A percentile compares a stretch with the other conserved stretches of the same genome.
These are phyloP conservation scores for Stylophora pistillata DNA, from an alignment of 64 coral and sea anemone species.

Conservation along the genomic window DNA sequence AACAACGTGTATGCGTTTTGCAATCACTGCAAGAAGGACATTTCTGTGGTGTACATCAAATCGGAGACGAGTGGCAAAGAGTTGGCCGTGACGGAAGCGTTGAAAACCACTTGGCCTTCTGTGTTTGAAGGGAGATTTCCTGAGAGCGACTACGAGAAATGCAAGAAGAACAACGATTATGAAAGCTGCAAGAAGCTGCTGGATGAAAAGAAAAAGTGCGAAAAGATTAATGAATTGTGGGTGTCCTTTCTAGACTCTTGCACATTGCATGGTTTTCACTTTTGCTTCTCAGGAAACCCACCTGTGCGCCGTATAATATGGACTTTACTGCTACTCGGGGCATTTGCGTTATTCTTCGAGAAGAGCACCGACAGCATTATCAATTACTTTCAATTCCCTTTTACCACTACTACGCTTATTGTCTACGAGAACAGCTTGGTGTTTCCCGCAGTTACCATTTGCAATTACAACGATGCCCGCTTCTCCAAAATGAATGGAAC, in stretches of 20 bases:
- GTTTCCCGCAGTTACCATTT: conserved; percentile 79
- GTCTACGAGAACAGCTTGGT: conserved; percentile 71
- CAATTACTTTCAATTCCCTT: conserved; percentile 77
- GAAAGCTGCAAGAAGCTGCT: conserved; percentile 54
- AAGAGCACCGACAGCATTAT: conserved; percentile 80
- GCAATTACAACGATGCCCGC: conserved; percentile 85
- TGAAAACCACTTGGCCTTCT: conserved; percentile 44
- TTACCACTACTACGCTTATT: conserved; percentile 85
- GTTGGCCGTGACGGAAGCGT: conserved; percentile 30
- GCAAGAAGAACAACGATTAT: conserved; percentile 57
- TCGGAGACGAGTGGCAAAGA: conserved; percentile 63
- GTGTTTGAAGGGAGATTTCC: neutral
- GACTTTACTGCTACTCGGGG: conserved; percentile 74
- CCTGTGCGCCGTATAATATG: conserved; percentile 76
- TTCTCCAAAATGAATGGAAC: conserved; percentile 91
- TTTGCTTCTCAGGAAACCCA: conserved; percentile 80
- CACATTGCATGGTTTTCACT: conserved; percentile 88
- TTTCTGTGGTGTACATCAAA: conserved; percentile 71
- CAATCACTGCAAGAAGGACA: conserved; percentile 76
- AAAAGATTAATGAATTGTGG: conserved; percentile 78
- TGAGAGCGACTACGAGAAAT: conserved; percentile 65
- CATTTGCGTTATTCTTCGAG: conserved; percentile 83
- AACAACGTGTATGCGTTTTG: conserved; percentile 61
- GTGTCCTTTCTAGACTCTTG: conserved; percentile 65
- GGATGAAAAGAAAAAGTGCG: conserved; percentile 74